A percentile compares a stretch with the other conserved stretches of the same genome.
Conservation (phyloP, 2,888 invertebrate species). For the Orchesella flavescens region DNA sequence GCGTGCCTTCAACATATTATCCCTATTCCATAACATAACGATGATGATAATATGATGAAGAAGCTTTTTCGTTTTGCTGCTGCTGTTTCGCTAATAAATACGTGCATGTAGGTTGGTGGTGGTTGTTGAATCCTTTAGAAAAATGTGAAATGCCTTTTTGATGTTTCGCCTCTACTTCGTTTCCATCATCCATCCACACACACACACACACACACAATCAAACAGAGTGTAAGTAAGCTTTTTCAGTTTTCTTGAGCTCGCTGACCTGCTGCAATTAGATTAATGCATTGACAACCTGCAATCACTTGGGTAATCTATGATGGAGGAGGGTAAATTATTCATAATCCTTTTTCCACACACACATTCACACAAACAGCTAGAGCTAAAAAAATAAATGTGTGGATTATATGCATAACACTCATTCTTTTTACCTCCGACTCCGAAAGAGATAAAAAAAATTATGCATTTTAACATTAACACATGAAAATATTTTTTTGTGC, state of each 20-base stretch:
- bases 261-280: slow-evolving; percentile 58
- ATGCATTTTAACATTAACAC: too few species aligned
- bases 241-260: slow-evolving; percentile 13
- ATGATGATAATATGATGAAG: neutral
- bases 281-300: slow-evolving; percentile 60
- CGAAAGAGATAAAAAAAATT: too few species aligned
- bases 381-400: neutral
- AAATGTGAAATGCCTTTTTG: slow-evolving; percentile 46
- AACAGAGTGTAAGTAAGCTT: neutral
- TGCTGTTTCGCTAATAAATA: slow-evolving; percentile 34
- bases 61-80: neutral
- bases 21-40: neutral
- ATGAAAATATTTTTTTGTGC: too few species aligned
- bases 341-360: slow-evolving; percentile 15
- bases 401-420: too few species aligned
- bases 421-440: too few species aligned
- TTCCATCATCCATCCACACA: neutral
- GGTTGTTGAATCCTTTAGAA: too few species aligned
- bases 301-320: slow-evolving; percentile 49
- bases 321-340: slow-evolving; percentile 43
- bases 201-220: neutral
- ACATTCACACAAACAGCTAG: neutral
- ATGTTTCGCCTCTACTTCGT: slow-evolving; percentile 25
- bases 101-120: slow-evolving; percentile 15
- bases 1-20: slow-evolving; percentile 36